Evolutionary conservation across 35 echinoderm and acorn worm genomes (phyloP), one percentile per base, ranked within the genome.

Genomic region (Diadema setosum): DNA sequence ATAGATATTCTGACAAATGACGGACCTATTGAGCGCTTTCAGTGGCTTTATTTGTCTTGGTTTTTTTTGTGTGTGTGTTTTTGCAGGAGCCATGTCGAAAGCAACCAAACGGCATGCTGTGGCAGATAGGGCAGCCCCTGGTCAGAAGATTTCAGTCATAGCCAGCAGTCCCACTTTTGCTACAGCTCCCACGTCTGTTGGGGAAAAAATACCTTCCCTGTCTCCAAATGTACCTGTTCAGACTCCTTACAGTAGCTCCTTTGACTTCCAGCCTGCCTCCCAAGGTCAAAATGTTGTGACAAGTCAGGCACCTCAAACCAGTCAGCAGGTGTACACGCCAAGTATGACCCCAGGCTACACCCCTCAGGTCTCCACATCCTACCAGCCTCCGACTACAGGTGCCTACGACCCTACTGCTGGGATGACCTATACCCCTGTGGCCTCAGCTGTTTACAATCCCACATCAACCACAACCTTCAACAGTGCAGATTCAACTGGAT

Each of bases 121-220:
- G n/a, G n/a, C n/a, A n/a, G n/a, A n/a, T n/a, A n/a, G n/a, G 9
- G 48, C 48, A 52, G 24, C 73, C 3, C 12, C 61, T 18, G 73
- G 73, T 17, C 73, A 78, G 73, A 78, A 78, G 20, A 78, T 78
- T 21, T 78, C 39, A 9, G 73, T 78, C 73, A 78, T 78, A 41
- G 73, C 73, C 11, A 78, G 73, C 73, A 44, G 36, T 24, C 73
- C 73, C 20, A 44, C 15, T 21, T 78, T 78, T 44, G 21, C 73
- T 15, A 78, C 29, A 35, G 0, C 73, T 44, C 29, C 70, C 23
- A 36, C 73, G 24, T n/a, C 73, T 78, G 27, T 35, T 26, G 73
- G 73, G 40, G 73, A 78, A n/a, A 78, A 78, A 21, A 78, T 78
- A 18, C 73, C 27, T n/a, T 42, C 35, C 7, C 27, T 78, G 14